Conservation (phyloP, 2,888 invertebrate genomes). For the Brachyptera risi region DNA sequence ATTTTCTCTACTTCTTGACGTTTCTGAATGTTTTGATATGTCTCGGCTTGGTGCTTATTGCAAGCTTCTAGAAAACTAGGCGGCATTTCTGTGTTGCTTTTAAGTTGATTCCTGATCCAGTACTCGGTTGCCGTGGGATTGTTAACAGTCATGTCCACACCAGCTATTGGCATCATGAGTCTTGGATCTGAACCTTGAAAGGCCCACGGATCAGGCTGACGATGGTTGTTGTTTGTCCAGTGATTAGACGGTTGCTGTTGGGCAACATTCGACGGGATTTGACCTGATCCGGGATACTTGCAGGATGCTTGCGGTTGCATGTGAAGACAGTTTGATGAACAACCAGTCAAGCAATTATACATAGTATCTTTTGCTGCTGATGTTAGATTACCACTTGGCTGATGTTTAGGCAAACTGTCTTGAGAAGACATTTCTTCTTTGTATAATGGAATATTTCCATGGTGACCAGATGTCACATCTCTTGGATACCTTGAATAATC, state of each 20-base stretch:
- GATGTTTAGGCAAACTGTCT: background rate
- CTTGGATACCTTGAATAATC: background rate
- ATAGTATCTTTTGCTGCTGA: background rate
- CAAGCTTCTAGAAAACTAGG: background rate
- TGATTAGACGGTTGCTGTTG: background rate
- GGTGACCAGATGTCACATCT: background rate
- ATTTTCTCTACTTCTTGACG: background rate
- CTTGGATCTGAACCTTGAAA: background rate
- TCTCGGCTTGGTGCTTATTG: slow-evolving; percentile 4
- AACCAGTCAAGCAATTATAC: background rate
- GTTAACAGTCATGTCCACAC: background rate
- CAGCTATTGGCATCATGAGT: slow-evolving; percentile 7
- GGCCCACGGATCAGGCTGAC: slow-evolving; percentile 1
- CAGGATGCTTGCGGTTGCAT: background rate
- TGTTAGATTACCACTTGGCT: background rate
- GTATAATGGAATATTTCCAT: background rate
- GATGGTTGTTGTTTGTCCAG: background rate
- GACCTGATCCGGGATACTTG: background rate
- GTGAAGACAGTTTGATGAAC: slow-evolving; percentile 1
- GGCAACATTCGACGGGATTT: background rate
- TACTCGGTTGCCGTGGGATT: background rate
- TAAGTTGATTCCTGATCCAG: background rate
- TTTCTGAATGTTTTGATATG: slow-evolving; percentile 4
- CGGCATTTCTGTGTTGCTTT: background rate
- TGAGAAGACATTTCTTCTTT: background rate